phyloP scores from a whole-genome alignment of 37 sponge, comb jelly and placozoan genomes.

The Petrosia ficiformis region DNA sequence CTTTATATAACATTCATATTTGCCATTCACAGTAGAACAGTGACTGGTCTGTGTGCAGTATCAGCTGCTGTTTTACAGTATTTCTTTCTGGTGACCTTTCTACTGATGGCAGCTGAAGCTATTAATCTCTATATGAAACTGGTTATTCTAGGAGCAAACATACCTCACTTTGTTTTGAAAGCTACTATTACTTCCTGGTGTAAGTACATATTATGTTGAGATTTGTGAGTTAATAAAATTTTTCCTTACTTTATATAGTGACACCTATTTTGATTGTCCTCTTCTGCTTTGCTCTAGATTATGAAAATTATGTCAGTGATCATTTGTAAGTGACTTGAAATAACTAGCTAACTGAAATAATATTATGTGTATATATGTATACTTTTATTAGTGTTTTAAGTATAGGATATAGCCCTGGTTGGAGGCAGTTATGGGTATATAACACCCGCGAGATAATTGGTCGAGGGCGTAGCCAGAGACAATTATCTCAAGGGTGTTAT shows the following conservation, averaged over 20 bases:
- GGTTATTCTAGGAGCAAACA: conserved; percentile 18
- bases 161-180: background rate
- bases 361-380: too few species aligned
- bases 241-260: too few species aligned
- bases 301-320: conserved; percentile 6
- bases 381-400: too few species aligned
- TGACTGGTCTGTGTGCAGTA: conserved; percentile 9
- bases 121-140: conserved; percentile 33
- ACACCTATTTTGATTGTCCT: conserved; percentile 7
- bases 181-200: conserved; percentile 15
- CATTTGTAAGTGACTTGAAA: conserved; percentile 1
- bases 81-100: conserved; percentile 39
- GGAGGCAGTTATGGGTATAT: too few species aligned
- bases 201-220: too few species aligned
- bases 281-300: conserved; percentile 15
- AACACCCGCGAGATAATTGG: too few species aligned
- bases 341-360: too few species aligned
- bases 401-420: too few species aligned
- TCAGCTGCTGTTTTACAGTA: conserved; percentile 31
- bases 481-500: too few species aligned
- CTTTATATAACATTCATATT: conserved; percentile 4
- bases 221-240: too few species aligned
- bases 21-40: background rate
- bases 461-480: too few species aligned
- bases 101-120: conserved; percentile 20